Percentiles rank a stretch among this genome's conserved stretches.
Evolutionary conservation across 30 jellyfish, hydroid and myxozoan genomes (phyloP).

Genomic region (Hydra vulgaris): DNA sequence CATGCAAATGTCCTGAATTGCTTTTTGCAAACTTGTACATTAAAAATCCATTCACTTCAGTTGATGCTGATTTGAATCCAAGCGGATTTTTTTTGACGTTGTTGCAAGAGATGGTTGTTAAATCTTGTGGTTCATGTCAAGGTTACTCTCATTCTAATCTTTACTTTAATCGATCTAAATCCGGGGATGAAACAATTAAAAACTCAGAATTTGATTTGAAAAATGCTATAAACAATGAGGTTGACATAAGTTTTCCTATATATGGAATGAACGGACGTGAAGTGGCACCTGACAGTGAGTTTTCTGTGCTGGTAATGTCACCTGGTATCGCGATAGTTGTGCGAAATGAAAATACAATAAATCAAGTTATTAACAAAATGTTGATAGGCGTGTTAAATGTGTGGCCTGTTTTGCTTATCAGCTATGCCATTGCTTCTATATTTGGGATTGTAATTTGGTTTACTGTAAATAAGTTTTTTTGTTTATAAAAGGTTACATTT

Average conservation of each 20-base stretch:
- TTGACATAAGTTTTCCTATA: constrained; percentile 24
- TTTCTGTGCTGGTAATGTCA: constrained; percentile 5
- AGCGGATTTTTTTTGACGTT: constrained; percentile 16
- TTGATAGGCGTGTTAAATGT: constrained; percentile 9
- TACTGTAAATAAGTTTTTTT: neutral
- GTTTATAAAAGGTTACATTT: no score
- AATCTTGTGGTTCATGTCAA: constrained; percentile 25
- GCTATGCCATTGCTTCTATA: constrained; percentile 19
- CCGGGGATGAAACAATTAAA: constrained; percentile 21
- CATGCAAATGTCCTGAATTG: constrained; percentile 10
- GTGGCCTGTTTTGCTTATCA: constrained; percentile 14
- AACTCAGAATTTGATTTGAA: constrained; percentile 12
- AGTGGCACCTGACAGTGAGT: neutral
- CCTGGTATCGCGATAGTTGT: constrained; percentile 20
- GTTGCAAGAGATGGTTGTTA: constrained; percentile 8
- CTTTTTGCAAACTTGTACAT: constrained; percentile 8
- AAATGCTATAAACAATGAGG: neutral
- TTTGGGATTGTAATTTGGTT: constrained; percentile 13
- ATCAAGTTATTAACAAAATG: constrained; percentile 2
- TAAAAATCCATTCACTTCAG: constrained; percentile 3
- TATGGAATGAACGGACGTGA: constrained; percentile 16
- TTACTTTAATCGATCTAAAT: constrained; percentile 7
- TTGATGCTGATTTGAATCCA: neutral
- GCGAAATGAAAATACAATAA: neutral
- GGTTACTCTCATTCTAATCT: neutral